Evolutionary conservation across 2,113 vertebrate species (phyloP), one percentile per base, ranked within the genome.

Genomic region (Clarias magur): DNA sequence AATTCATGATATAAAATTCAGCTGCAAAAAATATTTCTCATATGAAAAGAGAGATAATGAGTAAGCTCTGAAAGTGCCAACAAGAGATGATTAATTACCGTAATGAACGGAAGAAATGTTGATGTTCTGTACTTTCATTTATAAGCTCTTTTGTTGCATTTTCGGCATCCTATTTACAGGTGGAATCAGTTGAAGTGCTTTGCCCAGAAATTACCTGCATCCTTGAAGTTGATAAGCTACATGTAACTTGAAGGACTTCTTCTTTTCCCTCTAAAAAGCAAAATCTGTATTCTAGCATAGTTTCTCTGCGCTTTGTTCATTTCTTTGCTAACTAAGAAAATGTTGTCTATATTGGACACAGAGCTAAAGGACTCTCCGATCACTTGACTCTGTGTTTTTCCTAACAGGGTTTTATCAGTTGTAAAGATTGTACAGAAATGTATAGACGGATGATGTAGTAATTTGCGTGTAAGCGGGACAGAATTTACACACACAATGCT

Each of bases 181-280:
- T 48, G 23, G 34, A 85, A 82, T 27, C 57, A 19, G 70, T 84
- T 60, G n/a, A 88, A 82, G 13, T 25, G 42, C 60, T 67, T 90
- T 62, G 79, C 88, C 88, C 81, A 88, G 85, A 75, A 85, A 19
- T 2, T 25, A 60, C 57, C 21, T 59, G 79, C 12, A 19, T 16
- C 9, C 27, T 38, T 80, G 54, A 80, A 80, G 79, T 30, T 30
- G 42, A 76, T 78, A 86, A 86, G 88, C 63, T 89, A 73, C n/a
- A 56, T 57, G 7, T 89, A 83, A 78, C 78, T 67, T 88, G 84
- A 87, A 87, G 83, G 80, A 86, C 60, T 80, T 82, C 34, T 84
- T 0, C 86, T 89, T 88, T 89, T 92, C 89, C 85, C 65, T 84
- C 76, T 82, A 25, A 68, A 86, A 91, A 89, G 84, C 83, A 87